These are phyloP conservation scores for Meliscaeva auricollis DNA, from an alignment of 2,888 invertebrate genomes.

Conservation along the genomic window DNA sequence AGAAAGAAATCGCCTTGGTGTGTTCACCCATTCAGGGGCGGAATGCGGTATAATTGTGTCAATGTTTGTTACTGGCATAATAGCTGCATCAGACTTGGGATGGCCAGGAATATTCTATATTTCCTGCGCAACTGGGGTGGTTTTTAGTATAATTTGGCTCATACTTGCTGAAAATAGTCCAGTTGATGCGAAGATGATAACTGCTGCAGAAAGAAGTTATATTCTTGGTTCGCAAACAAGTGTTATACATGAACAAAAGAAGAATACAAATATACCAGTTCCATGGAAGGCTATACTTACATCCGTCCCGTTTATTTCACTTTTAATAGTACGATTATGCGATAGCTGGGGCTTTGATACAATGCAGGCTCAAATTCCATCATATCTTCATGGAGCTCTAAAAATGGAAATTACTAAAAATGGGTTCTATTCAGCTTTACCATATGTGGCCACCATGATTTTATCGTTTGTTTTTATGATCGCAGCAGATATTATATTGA, in stretches of 20 bases:
- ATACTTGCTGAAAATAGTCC: slow-evolving; percentile 86
- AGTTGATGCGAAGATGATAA: slow-evolving; percentile 85
- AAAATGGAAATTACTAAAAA: slow-evolving; percentile 86
- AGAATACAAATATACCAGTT: slow-evolving; percentile 82
- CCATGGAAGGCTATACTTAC: slow-evolving; percentile 88
- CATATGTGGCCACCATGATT: slow-evolving; percentile 84
- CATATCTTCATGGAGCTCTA: slow-evolving; percentile 87
- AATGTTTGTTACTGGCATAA: slow-evolving; percentile 86
- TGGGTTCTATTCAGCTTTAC: slow-evolving; percentile 85
- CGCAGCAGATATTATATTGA: slow-evolving; percentile 84
- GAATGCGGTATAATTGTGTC: slow-evolving; percentile 87
- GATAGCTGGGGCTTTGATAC: slow-evolving; percentile 90
- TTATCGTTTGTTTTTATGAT: slow-evolving; percentile 83
- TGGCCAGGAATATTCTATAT: slow-evolving; percentile 88
- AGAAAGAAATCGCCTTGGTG: slow-evolving; percentile 87
- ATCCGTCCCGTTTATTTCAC: slow-evolving; percentile 87
- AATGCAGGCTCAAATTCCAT: slow-evolving; percentile 87
- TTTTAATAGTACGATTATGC: slow-evolving; percentile 83
- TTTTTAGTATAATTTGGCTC: slow-evolving; percentile 85
- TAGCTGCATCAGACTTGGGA: slow-evolving; percentile 85
- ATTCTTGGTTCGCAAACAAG: slow-evolving; percentile 82
- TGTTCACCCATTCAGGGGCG: slow-evolving; percentile 85
- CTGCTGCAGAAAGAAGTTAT: slow-evolving; percentile 85
- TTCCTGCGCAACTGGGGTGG: slow-evolving; percentile 84
- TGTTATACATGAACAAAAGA: slow-evolving; percentile 34